Percentiles rank a stretch among this genome's conserved stretches.
phyloP scores from a whole-genome alignment of 1,140 invertebrate genomes.

The Aphelenchoides besseyi region DNA sequence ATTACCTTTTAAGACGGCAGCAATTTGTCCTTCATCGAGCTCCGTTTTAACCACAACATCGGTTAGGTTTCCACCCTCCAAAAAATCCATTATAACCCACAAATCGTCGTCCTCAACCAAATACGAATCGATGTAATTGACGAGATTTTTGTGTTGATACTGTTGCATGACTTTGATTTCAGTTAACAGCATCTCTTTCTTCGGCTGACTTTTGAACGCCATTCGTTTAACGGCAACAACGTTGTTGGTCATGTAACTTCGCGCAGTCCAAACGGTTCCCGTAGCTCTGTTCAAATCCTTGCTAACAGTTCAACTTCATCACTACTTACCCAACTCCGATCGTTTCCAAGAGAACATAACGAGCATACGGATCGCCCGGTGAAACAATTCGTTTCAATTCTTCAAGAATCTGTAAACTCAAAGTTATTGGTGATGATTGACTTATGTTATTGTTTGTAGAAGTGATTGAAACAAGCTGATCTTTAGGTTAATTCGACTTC shows the following conservation, averaged over 20 bases:
- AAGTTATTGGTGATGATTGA: no score
- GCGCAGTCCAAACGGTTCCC: conserved; percentile 65
- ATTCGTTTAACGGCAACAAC: conserved; percentile 67
- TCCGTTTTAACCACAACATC: conserved; percentile 68
- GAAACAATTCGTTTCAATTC: conserved; percentile 59
- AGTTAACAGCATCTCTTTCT: conserved; percentile 67
- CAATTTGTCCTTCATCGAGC: conserved; percentile 65
- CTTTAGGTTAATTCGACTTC: neutral
- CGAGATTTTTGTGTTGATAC: conserved; percentile 64
- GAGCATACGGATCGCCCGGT: conserved; percentile 46
- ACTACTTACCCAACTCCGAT: conserved; percentile 58
- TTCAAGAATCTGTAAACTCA: conserved; percentile 46
- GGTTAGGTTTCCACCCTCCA: conserved; percentile 67
- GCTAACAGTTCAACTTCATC: neutral
- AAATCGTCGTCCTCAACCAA: conserved; percentile 64
- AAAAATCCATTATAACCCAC: conserved; percentile 69
- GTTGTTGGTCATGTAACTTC: conserved; percentile 52
- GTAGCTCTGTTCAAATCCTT: conserved; percentile 64
- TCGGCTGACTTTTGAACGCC: conserved; percentile 66
- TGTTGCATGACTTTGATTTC: conserved; percentile 65
- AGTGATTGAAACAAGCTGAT: neutral
- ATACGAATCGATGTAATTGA: conserved; percentile 65
- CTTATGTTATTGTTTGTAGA: no score
- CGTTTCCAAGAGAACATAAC: conserved; percentile 56
- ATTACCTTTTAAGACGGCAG: conserved; percentile 56